These are phyloP conservation scores for Andrena cerasifolii DNA, from an alignment of 1,140 invertebrate genomes.

Conservation along the genomic window DNA sequence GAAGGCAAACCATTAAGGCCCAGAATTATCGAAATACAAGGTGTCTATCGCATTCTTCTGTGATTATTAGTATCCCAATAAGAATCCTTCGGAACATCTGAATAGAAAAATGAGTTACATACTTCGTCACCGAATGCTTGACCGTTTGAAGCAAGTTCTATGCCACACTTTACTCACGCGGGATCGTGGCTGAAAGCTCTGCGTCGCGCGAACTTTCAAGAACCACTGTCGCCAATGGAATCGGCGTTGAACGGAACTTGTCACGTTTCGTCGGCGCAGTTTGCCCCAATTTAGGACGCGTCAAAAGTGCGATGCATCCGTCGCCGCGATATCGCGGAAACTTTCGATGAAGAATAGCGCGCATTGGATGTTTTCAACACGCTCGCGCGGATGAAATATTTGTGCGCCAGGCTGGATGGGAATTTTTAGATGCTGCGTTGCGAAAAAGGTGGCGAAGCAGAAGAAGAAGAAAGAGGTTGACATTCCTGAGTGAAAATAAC, in stretches of 20 bases:
- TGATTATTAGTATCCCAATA: too few relatives aligned
- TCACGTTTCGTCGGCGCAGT: not conserved
- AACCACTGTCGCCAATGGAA: too few relatives aligned
- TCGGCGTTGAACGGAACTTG: not conserved
- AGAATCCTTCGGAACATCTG: too few relatives aligned
- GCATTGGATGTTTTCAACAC: not conserved
- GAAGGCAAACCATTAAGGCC: too few relatives aligned
- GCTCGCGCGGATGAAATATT: not conserved
- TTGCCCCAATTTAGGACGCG: not conserved
- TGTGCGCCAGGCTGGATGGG: not conserved
- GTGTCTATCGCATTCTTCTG: too few relatives aligned
- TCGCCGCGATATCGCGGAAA: not conserved
- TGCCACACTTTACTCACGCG: too few relatives aligned
- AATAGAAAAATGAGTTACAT: too few relatives aligned
- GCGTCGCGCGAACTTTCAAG: too few relatives aligned
- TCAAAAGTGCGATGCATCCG: not conserved
- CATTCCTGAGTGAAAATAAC: conserved; percentile 7
- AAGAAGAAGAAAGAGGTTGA: not conserved
- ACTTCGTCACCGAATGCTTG: too few relatives aligned
- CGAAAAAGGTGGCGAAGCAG: not conserved
- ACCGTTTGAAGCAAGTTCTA: too few relatives aligned
- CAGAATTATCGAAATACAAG: too few relatives aligned
- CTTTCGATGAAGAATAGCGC: not conserved
- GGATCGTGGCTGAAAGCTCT: too few relatives aligned
- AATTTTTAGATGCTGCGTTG: not conserved